Evolutionary conservation across 35 echinoderm and acorn worm genomes (phyloP), one percentile per base, ranked within the genome.

Genomic region (Apostichopus parvimensis): DNA sequence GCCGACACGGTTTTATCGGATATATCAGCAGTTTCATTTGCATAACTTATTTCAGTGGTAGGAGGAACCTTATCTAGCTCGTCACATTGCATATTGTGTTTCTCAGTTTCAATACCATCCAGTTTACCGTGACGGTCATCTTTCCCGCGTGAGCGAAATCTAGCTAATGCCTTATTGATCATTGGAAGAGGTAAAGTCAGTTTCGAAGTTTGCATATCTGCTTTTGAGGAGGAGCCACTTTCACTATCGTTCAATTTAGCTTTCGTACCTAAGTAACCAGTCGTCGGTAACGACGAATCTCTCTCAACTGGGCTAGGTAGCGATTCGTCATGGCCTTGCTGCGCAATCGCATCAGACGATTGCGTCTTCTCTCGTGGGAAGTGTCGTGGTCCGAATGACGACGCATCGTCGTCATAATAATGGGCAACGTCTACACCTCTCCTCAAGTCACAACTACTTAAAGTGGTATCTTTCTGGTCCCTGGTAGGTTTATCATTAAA

Each of bases 401-500:
- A 12, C n/a, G 20, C 84, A 68, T 22, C 53, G 61, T 72, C 78
- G 5, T 91, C n/a, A 17, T 92, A 81, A 26, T 92, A 88, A 66
- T 24, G n/a, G 0, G 60, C 6, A 53, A 77, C 24, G 62, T 93
- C 34, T 17, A 53, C 45, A 13, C 65, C 15, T 73, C 24, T 65
- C 34, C 34, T 45, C 55, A 77, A 73, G 58, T 95, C 79, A 58
- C 79, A 79, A 86, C 66, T 68, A 87, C 87, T 78, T 90, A 73
- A 10, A 61, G 82, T 57, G 84, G 86, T 76, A 84, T 92, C 78
- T 94, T 92, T 54, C 88, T 70, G 61, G 57, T 91, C 5, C 71
- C 86, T 79, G 88, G 90, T 82, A 82, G 66, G 14, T 90, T 93
- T 88, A 12, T 88, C 86, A 91, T 95, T 93, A 4, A 99, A 91